Evolutionary conservation across 1,140 invertebrate species (phyloP).

Genomic region (Leucophenga varia): DNA sequence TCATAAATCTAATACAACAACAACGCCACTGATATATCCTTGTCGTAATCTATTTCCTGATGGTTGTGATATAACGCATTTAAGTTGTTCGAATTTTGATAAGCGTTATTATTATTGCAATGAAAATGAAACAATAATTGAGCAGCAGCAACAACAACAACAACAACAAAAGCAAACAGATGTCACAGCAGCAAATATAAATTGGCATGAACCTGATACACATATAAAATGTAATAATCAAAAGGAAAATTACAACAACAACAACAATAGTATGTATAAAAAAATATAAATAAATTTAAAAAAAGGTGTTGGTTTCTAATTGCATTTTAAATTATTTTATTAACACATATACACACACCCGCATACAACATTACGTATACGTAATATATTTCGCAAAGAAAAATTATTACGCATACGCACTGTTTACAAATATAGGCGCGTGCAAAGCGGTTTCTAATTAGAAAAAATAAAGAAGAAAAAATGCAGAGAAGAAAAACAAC

Average conservation of each 20-base stretch:
- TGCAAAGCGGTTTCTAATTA: conserved; percentile 2
- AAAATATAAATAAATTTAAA: no score
- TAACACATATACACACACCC: no score
- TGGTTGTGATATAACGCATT: conserved; percentile 44
- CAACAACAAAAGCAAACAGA: conserved; percentile 12
- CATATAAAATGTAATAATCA: no score
- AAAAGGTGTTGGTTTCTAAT: conserved; percentile 18
- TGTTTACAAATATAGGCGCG: conserved; percentile 21
- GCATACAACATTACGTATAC: conserved; percentile 31
- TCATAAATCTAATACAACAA: no score
- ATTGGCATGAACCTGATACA: no score
- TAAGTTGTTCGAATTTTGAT: conserved; percentile 22
- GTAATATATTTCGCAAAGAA: conserved; percentile 18
- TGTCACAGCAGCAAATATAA: no score
- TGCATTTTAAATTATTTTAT: no score
- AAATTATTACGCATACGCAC: conserved; percentile 17
- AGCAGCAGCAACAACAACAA: conserved; percentile 10
- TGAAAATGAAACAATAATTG: conserved; percentile 6
- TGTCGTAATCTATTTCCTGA: conserved; percentile 51
- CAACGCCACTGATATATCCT: conserved; percentile 41
- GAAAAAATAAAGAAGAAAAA: background rate
- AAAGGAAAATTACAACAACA: no score
- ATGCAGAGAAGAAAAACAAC: background rate
- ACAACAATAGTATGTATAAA: background rate
- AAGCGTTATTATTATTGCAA: conserved; percentile 17